phyloP scores from a whole-genome alignment of 2,888 invertebrate genomes.

The Drosophila nr. medialis region DNA sequence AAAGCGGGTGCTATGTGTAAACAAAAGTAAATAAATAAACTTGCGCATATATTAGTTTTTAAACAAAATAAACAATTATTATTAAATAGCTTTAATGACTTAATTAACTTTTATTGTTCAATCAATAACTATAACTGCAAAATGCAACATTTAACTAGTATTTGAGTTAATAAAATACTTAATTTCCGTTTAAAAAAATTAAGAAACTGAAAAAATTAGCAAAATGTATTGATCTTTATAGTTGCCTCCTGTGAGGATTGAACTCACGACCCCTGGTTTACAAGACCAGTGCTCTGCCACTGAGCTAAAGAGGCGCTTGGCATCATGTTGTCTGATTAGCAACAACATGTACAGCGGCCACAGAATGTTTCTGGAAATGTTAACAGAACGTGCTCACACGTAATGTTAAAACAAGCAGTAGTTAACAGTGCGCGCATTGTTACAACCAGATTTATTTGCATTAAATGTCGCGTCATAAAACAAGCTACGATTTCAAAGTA shows the following conservation, averaged over 20 bases:
- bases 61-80: background rate
- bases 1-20: background rate
- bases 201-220: constrained; percentile 18
- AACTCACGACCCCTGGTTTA: constrained; percentile 97
- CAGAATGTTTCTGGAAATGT: constrained; percentile 56
- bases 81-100: background rate
- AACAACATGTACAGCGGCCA: constrained; percentile 35
- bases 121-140: background rate
- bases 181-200: background rate
- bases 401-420: constrained; percentile 13
- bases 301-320: constrained; percentile 92
- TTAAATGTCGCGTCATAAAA: constrained; percentile 45
- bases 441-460: constrained; percentile 38
- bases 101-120: background rate
- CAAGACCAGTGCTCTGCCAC: constrained; percentile 96
- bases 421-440: constrained; percentile 17
- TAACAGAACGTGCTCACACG: constrained; percentile 21
- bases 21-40: background rate
- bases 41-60: background rate
- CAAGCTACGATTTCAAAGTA: constrained; percentile 17
- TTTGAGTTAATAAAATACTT: background rate
- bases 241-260: constrained; percentile 94
- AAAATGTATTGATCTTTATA: background rate
- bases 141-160: background rate
- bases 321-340: constrained; percentile 35